Evolutionary conservation across 23 tunicate genomes (phyloP).

Genomic region (Halocynthia roretzi): DNA sequence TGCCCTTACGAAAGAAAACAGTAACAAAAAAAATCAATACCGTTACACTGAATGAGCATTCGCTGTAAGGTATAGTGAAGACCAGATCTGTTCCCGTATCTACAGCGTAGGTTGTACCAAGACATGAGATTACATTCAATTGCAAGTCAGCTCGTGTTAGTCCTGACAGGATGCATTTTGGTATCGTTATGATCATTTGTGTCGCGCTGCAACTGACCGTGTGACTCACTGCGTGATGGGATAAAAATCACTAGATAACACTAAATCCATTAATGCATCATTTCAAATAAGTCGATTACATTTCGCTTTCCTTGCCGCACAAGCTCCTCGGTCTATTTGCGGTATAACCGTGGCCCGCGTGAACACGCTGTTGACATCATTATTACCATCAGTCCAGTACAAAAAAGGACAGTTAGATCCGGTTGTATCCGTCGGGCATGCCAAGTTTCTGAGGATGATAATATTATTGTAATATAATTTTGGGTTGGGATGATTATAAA

Average conservation of each 20-base stretch:
- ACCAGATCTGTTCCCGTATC: not conserved
- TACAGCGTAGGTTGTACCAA: not conserved
- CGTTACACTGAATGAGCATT: not conserved
- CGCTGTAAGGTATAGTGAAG: not conserved
- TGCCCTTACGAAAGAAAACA: too few relatives aligned
- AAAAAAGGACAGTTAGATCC: not conserved
- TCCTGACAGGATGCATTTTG: conserved; percentile 1
- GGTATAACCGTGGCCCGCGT: not conserved
- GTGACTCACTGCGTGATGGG: not conserved
- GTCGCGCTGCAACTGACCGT: not conserved
- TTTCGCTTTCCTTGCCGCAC: not conserved
- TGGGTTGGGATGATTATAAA: too few relatives aligned
- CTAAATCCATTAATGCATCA: not conserved
- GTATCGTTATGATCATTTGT: not conserved
- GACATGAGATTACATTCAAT: not conserved
- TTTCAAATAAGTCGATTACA: not conserved
- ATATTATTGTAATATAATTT: too few relatives aligned
- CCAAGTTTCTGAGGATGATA: not conserved
- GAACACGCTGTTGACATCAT: not conserved
- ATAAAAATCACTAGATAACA: not conserved
- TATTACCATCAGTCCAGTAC: not conserved
- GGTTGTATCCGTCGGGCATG: not conserved
- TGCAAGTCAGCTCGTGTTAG: not conserved
- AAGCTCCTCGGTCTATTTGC: not conserved
- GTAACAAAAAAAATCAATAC: not conserved